phyloP scores from a whole-genome alignment of 2,888 invertebrate species.

The Byasa hedistus region DNA sequence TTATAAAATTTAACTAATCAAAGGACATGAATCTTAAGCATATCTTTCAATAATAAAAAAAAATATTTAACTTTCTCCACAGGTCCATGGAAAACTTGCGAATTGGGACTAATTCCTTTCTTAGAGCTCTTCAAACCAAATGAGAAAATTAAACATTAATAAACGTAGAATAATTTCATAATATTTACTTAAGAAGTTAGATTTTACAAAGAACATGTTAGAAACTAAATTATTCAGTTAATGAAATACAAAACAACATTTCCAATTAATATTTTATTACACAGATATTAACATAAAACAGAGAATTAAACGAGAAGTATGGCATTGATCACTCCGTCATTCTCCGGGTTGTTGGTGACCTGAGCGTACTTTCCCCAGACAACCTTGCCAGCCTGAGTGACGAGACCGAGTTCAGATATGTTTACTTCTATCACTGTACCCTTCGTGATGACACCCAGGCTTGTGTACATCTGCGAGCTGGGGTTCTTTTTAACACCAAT shows the following conservation, averaged over 20 bases:
- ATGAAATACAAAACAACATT: constrained; percentile 19
- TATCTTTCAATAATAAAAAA: no score
- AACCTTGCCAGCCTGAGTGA: constrained; percentile 99
- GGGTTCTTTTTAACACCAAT: constrained; percentile 99
- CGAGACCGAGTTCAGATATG: constrained; percentile 98
- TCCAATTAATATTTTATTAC: constrained; percentile 42
- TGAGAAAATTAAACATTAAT: no score
- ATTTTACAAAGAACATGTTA: no score
- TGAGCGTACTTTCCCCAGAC: constrained; percentile 99
- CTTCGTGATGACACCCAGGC: constrained; percentile 98
- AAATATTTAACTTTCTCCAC: no score
- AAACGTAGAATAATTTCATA: no score
- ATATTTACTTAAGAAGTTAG: no score
- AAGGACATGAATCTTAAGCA: no score
- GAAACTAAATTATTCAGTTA: no score
- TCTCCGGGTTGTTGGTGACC: constrained; percentile 99
- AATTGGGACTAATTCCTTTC: no score
- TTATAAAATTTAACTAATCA: no score
- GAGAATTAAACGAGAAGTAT: constrained; percentile 91
- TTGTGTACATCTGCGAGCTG: constrained; percentile 97
- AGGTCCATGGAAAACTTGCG: no score
- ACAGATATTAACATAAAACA: constrained; percentile 27
- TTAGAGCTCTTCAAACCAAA: no score
- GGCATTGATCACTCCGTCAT: constrained; percentile 99
- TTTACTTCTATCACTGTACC: constrained; percentile 99